phyloP scores from a whole-genome alignment of 2,888 invertebrate genomes.

The Pheosia gnoma region DNA sequence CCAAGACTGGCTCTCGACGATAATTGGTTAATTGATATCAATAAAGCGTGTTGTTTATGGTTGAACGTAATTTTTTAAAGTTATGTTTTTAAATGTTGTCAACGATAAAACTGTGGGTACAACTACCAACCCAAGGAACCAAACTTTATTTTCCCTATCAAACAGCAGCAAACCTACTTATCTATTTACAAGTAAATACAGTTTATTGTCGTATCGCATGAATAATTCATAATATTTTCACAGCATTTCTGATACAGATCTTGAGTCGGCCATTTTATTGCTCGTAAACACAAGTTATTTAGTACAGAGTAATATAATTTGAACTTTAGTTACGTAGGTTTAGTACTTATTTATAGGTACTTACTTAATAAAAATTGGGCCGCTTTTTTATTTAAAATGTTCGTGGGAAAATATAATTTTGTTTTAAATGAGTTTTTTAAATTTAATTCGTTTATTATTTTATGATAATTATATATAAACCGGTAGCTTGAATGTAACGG shows the following conservation, averaged over 20 bases:
- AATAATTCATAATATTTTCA: constrained; percentile 25
- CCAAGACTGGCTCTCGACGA: constrained; percentile 26
- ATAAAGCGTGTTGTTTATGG: constrained; percentile 37
- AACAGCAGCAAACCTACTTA: no score
- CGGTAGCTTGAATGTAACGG: no score
- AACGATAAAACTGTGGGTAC: not conserved
- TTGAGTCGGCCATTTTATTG: constrained; percentile 20
- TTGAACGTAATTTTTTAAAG: not conserved
- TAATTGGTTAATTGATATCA: constrained; percentile 42
- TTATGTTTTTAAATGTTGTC: not conserved
- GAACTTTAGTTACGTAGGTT: constrained; percentile 15
- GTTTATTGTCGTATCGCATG: constrained; percentile 10
- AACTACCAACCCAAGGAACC: no score
- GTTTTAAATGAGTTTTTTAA: not conserved
- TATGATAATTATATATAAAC: no score
- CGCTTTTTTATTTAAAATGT: not conserved
- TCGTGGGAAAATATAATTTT: constrained; percentile 3
- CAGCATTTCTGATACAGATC: constrained; percentile 25
- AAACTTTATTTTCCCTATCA: no score
- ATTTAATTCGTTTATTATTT: not conserved
- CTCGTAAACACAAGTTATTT: constrained; percentile 24
- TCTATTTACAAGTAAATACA: not conserved
- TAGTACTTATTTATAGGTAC: constrained; percentile 8
- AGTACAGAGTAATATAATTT: constrained; percentile 21
- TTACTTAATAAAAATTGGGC: constrained; percentile 17